Percentiles rank a stretch among this genome's conserved stretches.
These are phyloP conservation scores for Cardiocondyla obscurior DNA, from an alignment of 1,140 invertebrate species.

Conservation along the genomic window DNA sequence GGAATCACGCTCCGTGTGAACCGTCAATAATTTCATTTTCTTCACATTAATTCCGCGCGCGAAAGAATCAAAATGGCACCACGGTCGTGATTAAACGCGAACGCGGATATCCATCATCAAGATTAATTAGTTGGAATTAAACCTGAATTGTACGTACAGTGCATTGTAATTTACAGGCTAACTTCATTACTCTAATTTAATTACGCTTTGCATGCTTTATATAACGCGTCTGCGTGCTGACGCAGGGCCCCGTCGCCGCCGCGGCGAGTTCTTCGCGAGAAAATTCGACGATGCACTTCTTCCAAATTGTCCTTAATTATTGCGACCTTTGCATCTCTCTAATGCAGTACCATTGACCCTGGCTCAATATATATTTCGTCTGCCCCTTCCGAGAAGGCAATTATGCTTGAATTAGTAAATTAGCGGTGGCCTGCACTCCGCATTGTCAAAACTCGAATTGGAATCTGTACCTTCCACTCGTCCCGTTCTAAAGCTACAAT, in stretches of 20 bases:
- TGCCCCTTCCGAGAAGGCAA: slow-evolving; percentile 68
- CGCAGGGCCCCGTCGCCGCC: not conserved
- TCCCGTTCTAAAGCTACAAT: slow-evolving; percentile 24
- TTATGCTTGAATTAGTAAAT: slow-evolving; percentile 73
- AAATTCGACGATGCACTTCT: slow-evolving; percentile 4
- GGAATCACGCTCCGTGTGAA: slow-evolving; percentile 5
- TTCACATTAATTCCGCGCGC: not conserved
- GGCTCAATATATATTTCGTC: slow-evolving; percentile 67
- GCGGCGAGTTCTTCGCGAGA: slow-evolving; percentile 24
- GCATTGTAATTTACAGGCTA: not conserved
- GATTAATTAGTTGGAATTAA: not conserved
- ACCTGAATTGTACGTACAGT: not conserved
- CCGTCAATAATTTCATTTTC: not conserved
- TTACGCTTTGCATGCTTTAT: not conserved
- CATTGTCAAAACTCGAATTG: slow-evolving; percentile 69
- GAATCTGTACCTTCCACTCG: slow-evolving; percentile 64
- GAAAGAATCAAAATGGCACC: not conserved
- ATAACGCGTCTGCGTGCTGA: not conserved
- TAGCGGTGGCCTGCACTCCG: slow-evolving; percentile 57
- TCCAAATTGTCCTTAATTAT: slow-evolving; percentile 44
- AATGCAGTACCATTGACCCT: slow-evolving; percentile 55
- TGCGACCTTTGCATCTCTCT: slow-evolving; percentile 41
- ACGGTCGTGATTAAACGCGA: not conserved
- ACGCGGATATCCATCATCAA: not conserved
- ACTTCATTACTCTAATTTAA: not conserved